Evolutionary conservation across 2,797 vertebrate species (phyloP).

Genomic region (Lerista edwardsae): DNA sequence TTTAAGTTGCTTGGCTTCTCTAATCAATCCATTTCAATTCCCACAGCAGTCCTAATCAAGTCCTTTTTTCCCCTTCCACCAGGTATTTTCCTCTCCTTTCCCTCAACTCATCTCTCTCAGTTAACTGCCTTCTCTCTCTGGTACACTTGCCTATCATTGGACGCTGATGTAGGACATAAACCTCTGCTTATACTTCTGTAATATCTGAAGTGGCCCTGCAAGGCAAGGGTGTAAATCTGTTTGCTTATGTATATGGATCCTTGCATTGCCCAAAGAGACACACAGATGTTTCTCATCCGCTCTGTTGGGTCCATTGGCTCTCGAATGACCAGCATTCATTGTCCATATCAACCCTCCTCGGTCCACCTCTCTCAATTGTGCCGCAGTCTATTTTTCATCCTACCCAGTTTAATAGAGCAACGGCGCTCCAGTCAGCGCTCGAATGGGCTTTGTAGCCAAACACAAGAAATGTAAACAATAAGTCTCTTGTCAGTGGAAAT

Average conservation of each 20-base stretch:
- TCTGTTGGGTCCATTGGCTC: neutral
- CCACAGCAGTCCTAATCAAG: no score
- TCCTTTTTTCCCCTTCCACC: no score
- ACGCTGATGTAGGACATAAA: neutral
- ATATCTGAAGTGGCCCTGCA: neutral
- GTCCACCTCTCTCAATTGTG: neutral
- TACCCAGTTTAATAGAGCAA: neutral
- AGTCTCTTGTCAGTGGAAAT: slow-evolving; percentile 30
- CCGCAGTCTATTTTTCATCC: neutral
- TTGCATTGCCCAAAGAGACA: slow-evolving; percentile 7
- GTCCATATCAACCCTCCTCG: neutral
- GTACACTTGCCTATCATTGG: neutral
- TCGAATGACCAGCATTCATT: neutral
- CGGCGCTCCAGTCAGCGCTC: neutral
- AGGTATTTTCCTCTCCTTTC: no score
- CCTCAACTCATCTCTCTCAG: no score
- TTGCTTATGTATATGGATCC: slow-evolving; percentile 7
- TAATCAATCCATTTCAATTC: no score
- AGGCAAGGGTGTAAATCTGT: neutral
- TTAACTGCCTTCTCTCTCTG: no score
- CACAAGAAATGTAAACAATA: slow-evolving; percentile 21
- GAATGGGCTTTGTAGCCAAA: slow-evolving; percentile 17
- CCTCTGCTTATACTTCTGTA: neutral
- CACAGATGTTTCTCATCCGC: slow-evolving; percentile 15
- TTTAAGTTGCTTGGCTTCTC: no score